Evolutionary conservation across 2,797 vertebrate species (phyloP).

Genomic region (Acomys russatus): DNA sequence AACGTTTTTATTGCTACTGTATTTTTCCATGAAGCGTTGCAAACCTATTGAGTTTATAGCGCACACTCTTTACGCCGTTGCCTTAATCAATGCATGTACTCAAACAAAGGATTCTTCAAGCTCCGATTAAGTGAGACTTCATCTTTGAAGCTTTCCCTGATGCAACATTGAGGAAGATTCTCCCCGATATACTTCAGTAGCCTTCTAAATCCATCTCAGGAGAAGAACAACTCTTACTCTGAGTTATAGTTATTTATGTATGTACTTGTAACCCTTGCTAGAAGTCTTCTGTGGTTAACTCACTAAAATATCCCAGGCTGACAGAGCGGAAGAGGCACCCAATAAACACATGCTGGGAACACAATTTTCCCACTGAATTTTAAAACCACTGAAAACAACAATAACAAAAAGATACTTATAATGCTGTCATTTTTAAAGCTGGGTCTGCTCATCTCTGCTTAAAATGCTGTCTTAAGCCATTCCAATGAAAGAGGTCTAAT

Average conservation of each 20-base stretch:
- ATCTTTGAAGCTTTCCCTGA: not conserved
- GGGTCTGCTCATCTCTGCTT: not conserved
- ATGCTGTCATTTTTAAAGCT: not conserved
- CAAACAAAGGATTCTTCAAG: slow-evolving; percentile 28
- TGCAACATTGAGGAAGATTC: not conserved
- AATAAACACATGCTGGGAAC: not conserved
- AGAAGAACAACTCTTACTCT: not conserved
- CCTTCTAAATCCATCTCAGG: not conserved
- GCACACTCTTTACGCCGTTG: not conserved
- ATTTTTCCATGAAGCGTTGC: not conserved
- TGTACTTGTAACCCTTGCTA: not conserved
- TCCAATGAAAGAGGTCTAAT: not conserved
- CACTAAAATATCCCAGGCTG: not conserved
- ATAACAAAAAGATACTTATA: not conserved
- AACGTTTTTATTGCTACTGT: not conserved
- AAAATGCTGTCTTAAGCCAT: not conserved
- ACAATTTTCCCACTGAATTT: slow-evolving; percentile 14
- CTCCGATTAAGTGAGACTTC: not conserved
- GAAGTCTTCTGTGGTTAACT: slow-evolving; percentile 9
- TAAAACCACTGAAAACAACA: not conserved
- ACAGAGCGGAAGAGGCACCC: not conserved
- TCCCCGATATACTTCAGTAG: slow-evolving; percentile 9
- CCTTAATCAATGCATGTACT: not conserved
- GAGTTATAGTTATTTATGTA: not conserved
- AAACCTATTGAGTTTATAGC: not conserved